phyloP scores from a whole-genome alignment of 2,113 vertebrate species.

The Mionectes macconnelli region DNA sequence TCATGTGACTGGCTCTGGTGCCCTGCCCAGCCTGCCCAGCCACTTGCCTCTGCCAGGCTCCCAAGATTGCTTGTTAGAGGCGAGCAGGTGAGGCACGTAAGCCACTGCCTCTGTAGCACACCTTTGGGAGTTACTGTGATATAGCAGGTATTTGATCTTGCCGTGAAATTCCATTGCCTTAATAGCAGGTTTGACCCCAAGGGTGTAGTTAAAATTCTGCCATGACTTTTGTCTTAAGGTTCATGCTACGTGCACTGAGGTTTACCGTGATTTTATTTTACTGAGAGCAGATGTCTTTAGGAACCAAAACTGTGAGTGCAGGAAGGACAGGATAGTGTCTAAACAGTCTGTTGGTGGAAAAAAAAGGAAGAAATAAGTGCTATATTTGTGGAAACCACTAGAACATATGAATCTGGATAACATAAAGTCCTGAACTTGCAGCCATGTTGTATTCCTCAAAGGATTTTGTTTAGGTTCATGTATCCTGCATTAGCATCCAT shows the following conservation, averaged over 20 bases:
- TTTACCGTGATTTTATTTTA: constrained; percentile 12
- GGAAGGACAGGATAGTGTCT: constrained; percentile 11
- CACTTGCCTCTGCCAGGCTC: constrained; percentile 9
- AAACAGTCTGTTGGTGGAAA: not conserved
- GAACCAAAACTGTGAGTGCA: constrained; percentile 5
- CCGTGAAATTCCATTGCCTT: not conserved
- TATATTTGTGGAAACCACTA: constrained; percentile 9
- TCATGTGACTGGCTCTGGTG: constrained; percentile 27
- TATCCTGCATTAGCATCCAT: constrained; percentile 20
- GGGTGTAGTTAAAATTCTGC: not conserved
- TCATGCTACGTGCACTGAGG: not conserved
- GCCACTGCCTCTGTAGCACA: not conserved
- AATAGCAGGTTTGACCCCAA: not conserved
- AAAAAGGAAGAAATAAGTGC: not conserved
- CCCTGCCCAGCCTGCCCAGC: constrained; percentile 37
- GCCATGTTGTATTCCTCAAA: constrained; percentile 14
- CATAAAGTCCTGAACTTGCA: constrained; percentile 2
- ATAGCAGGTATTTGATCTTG: not conserved
- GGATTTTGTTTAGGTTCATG: constrained; percentile 27
- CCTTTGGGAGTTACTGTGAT: not conserved
- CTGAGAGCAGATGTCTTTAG: not conserved
- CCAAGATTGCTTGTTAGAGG: not conserved
- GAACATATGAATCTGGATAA: constrained; percentile 38
- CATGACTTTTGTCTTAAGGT: not conserved
- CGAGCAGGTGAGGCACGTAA: not conserved